These are phyloP conservation scores for Willisornis vidua DNA, from an alignment of 2,113 vertebrate species.

Conservation along the genomic window DNA sequence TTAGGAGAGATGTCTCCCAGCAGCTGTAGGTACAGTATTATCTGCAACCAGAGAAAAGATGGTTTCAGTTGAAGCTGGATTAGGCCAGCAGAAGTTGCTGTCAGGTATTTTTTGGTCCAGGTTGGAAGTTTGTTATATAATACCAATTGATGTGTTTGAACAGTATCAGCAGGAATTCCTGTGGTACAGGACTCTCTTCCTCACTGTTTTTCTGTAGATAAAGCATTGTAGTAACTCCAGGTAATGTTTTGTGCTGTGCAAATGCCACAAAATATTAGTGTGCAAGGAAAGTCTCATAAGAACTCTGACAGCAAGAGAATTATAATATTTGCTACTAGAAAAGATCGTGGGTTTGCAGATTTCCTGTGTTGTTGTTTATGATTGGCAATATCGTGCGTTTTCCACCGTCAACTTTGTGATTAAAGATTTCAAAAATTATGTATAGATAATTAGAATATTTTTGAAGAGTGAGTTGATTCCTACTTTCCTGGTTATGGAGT, in stretches of 20 bases:
- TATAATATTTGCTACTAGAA: neutral
- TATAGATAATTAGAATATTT: neutral
- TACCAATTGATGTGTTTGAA: neutral
- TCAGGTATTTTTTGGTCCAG: neutral
- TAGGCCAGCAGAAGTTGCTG: neutral
- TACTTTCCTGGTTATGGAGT: neutral
- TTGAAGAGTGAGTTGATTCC: neutral
- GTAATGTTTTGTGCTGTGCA: neutral
- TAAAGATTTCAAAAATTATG: neutral
- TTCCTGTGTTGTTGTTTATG: neutral
- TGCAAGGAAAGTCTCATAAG: neutral
- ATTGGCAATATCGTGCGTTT: neutral
- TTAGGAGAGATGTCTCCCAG: neutral
- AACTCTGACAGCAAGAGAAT: neutral
- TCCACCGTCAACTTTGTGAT: neutral
- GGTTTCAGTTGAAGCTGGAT: neutral
- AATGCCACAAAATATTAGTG: neutral
- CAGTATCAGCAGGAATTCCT: neutral
- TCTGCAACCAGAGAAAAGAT: neutral
- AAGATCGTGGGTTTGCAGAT: neutral
- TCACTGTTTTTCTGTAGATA: neutral
- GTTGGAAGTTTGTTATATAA: neutral
- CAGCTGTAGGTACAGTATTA: rapidly evolving
- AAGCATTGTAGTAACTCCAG: neutral
- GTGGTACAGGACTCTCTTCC: neutral